phyloP scores from a whole-genome alignment of 2,888 invertebrate species.

The Gastracanthus pulcherrimus region DNA sequence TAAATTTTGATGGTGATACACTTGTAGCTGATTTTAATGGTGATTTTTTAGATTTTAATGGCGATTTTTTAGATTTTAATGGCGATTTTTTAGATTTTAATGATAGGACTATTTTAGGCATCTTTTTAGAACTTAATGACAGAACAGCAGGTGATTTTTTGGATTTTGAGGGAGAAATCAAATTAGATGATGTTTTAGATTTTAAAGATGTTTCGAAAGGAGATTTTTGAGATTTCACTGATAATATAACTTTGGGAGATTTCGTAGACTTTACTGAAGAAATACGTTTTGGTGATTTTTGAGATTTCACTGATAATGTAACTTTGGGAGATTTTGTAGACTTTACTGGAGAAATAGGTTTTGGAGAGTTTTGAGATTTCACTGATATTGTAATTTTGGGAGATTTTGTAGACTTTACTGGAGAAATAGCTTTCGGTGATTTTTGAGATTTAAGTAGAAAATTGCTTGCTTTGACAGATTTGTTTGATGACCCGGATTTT shows the following conservation, averaged over 20 bases:
- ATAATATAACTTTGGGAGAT: constrained; percentile 17
- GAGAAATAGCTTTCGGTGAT: neutral
- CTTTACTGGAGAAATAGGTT: neutral
- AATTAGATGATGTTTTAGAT: constrained; percentile 26
- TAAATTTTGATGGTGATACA: constrained; percentile 15
- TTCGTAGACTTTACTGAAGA: constrained; percentile 14
- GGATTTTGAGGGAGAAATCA: neutral
- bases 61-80: constrained; percentile 22
- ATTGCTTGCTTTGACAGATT: neutral
- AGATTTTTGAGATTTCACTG: constrained; percentile 11
- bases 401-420: constrained; percentile 15
- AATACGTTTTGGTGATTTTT: neutral
- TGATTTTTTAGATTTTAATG: constrained; percentile 26
- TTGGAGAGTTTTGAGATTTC: constrained; percentile 3
- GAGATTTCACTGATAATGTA: constrained; percentile 4
- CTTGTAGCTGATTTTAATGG: neutral
- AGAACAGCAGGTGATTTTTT: constrained; percentile 10
- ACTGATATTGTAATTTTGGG: constrained; percentile 12
- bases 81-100: constrained; percentile 16
- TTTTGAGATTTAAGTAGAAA: neutral
- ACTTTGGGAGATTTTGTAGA: constrained; percentile 19
- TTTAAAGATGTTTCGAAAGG: neutral
- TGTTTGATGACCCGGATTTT: neutral
- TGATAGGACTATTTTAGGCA: constrained; percentile 51
- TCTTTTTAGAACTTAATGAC: constrained; percentile 32